phyloP scores from a whole-genome alignment of 2,113 vertebrate genomes.

The Siniperca chuatsi region DNA sequence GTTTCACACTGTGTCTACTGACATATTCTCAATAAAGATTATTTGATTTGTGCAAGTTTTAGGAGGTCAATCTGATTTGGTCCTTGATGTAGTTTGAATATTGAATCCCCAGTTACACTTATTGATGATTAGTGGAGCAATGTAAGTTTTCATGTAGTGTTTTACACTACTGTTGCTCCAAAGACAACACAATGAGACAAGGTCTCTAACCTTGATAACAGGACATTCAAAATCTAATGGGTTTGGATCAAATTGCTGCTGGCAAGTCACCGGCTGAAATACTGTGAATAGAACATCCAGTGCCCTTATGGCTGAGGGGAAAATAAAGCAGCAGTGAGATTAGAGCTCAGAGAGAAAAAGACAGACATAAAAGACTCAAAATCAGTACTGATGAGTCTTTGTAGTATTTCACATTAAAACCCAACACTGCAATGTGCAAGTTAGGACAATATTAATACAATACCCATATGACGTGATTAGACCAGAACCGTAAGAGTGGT shows the following conservation, averaged over 20 bases:
- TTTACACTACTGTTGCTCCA: constrained; percentile 6
- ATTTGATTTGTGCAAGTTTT: not conserved
- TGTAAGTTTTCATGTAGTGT: constrained; percentile 4
- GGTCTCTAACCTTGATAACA: not conserved
- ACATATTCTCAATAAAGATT: not conserved
- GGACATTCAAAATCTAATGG: not conserved
- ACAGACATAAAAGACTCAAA: constrained; percentile 21
- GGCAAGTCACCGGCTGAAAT: constrained; percentile 12
- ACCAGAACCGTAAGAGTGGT: constrained; percentile 31
- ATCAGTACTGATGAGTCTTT: constrained; percentile 8
- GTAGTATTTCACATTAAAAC: constrained; percentile 58
- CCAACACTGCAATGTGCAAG: constrained; percentile 28
- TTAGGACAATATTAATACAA: constrained; percentile 52
- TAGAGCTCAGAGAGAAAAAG: constrained; percentile 27
- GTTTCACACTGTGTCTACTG: constrained; percentile 8
- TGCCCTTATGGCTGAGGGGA: not conserved
- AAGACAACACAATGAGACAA: not conserved
- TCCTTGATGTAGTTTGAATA: not conserved
- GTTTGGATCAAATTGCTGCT: constrained; percentile 3
- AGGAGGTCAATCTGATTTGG: not conserved
- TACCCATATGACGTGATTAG: constrained; percentile 34
- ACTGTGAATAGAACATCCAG: constrained; percentile 4
- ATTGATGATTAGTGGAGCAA: not conserved
- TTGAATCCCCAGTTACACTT: not conserved
- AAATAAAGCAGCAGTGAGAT: constrained; percentile 36